Conservation (phyloP, 2,113 vertebrate genomes). For the Haliaeetus leucogaster region DNA sequence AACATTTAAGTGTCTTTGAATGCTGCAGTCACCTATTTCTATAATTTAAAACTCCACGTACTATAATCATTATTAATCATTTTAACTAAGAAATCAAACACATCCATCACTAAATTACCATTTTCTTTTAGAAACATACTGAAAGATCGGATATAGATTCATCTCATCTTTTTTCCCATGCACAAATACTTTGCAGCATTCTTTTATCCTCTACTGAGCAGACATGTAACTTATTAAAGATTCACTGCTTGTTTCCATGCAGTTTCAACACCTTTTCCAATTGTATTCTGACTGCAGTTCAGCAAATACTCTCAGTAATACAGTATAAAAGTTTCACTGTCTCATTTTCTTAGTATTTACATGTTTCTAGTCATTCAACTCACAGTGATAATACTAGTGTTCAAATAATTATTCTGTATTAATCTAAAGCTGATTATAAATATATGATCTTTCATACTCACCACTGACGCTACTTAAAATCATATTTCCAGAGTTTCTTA, state of each 20-base stretch:
- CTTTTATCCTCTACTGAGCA: not conserved
- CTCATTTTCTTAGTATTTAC: not conserved
- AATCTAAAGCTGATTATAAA: not conserved
- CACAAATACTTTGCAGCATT: not conserved
- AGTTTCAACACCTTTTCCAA: slow-evolving; percentile 3
- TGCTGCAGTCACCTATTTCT: not conserved
- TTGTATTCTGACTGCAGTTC: not conserved
- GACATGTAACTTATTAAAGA: not conserved
- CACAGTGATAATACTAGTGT: not conserved
- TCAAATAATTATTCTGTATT: not conserved
- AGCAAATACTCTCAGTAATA: not conserved
- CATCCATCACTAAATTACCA: not conserved
- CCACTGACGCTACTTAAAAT: slow-evolving; percentile 86
- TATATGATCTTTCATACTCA: slow-evolving; percentile 68
- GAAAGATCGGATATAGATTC: not conserved
- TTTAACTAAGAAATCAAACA: not conserved
- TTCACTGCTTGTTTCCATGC: not conserved
- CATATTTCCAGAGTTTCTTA: slow-evolving; percentile 89
- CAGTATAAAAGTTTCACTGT: not conserved
- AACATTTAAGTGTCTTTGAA: not conserved
- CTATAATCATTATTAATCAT: not conserved
- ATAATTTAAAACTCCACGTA: not conserved
- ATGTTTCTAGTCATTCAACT: not conserved
- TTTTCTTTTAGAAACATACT: not conserved
- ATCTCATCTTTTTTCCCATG: not conserved